Evolutionary conservation across 2,888 invertebrate genomes (phyloP), one percentile per base, ranked within the genome.

Genomic region (Nematopogon swammerdamellus): DNA sequence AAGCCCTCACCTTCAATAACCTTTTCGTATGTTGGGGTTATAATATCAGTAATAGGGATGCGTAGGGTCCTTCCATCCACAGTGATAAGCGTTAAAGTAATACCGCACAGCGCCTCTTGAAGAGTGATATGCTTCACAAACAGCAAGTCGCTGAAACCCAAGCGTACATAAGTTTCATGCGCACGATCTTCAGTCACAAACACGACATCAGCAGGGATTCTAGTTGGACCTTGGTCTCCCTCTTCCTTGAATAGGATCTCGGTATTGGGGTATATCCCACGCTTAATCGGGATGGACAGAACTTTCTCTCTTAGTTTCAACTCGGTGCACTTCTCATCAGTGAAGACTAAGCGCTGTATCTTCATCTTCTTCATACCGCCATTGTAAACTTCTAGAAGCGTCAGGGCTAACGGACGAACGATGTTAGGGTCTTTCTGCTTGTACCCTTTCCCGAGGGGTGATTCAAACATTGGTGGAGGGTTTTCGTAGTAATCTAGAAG

Each of bases 311-410:
- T 72, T 3, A 86, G 68, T 61, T 86, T 86, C 3, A 88, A 80
- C 44, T 77, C 79, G 0, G 81, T 74, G 61, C 85, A 75, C 6
- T 85, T 83, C 45, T 84, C 83, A 51, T 86, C 86, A 0, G 82
- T 76, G 59, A 88, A 85, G 5, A 88, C 87, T 46, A 87, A 72
- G 43, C 88, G 80, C 61, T 87, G 85, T 42, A 92, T 89, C 68
- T 90, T 90, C 87, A 92, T 89, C 63, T 91, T 87, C 66, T 92
- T 92, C n/a, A 89, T 71, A 1, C 88, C 87, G 0, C 92, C 92
- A 58, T 81, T 85, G 64, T 82, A 90, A 6, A 88, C 67, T 55
- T 84, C 84, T 55, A 83, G 80, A 1, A 84, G 61, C 0, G 82
- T 71, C 2, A 84, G 59, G 19, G 76, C 66, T 2, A 84, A 63